These are phyloP conservation scores for Desmophyllum pertusum DNA, from an alignment of 92 coral and sea anemone genomes.

Conservation along the genomic window DNA sequence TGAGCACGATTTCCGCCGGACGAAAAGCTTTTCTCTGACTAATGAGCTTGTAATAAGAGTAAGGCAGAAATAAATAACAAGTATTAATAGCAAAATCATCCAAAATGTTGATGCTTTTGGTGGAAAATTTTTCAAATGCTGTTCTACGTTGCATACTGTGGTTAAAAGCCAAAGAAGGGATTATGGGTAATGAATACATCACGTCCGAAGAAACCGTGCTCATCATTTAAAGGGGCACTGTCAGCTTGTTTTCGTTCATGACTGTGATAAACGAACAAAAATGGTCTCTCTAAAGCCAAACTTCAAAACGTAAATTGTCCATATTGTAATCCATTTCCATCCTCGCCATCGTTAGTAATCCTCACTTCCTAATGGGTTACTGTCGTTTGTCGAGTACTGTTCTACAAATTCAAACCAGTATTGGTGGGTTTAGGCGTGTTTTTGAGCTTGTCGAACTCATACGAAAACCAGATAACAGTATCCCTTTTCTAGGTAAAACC, in stretches of 20 bases:
- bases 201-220: neutral
- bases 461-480: neutral
- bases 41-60: neutral
- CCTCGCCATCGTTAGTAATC: neutral
- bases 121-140: neutral
- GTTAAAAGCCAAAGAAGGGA: neutral
- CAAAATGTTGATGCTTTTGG: neutral
- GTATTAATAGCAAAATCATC: neutral
- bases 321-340: neutral
- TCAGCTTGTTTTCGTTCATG: neutral
- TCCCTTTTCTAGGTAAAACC: neutral
- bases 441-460: neutral
- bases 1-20: neutral
- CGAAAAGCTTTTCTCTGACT: neutral
- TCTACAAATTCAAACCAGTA: neutral
- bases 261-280: no score
- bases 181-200: neutral
- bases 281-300: neutral
- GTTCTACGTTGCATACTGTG: neutral
- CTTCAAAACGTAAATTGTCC: neutral
- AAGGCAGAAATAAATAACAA: neutral
- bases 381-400: neutral
- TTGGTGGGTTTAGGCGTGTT: neutral
- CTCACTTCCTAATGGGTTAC: neutral
- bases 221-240: slow-evolving; percentile 23